Percentiles rank a stretch among this genome's conserved stretches.
These are phyloP conservation scores for Pogona vitticeps DNA, from an alignment of 2,113 vertebrate species.

Conservation along the genomic window DNA sequence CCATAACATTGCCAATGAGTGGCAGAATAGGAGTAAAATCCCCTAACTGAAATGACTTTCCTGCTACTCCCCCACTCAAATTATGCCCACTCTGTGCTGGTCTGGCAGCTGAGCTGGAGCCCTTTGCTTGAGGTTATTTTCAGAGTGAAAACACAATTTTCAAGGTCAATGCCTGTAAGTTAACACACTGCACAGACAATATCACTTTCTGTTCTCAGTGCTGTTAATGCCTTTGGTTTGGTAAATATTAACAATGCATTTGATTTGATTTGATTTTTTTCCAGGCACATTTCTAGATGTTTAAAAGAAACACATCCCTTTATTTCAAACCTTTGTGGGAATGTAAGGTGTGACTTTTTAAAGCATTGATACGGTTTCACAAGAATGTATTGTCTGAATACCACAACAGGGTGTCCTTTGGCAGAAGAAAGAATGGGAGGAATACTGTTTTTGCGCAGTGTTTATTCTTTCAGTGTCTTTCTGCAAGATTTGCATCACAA, in stretches of 20 bases:
- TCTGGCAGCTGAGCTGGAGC: not conserved
- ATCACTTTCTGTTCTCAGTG: constrained; percentile 9
- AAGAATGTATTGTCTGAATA: not conserved
- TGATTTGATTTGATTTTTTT: not conserved
- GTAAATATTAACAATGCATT: not conserved
- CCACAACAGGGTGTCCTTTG: not conserved
- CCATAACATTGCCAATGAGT: constrained; percentile 14
- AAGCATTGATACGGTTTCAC: not conserved
- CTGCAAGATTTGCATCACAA: not conserved
- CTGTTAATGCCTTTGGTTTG: not conserved
- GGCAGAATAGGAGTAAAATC: constrained; percentile 32
- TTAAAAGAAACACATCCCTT: not conserved
- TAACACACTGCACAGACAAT: not conserved
- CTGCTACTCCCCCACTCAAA: not conserved
- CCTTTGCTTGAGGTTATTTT: constrained; percentile 26
- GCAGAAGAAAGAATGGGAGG: not conserved
- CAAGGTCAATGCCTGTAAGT: constrained; percentile 26
- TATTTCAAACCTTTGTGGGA: not conserved
- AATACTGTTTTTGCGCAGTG: not conserved
- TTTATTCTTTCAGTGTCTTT: not conserved
- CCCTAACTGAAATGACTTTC: constrained; percentile 7
- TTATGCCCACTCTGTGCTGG: constrained; percentile 2
- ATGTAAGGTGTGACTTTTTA: not conserved
- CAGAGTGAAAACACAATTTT: constrained; percentile 40
- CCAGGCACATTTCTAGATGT: not conserved